A percentile compares a stretch with the other conserved stretches of the same genome.
Evolutionary conservation across 2,797 vertebrate species (phyloP).

Genomic region (Selene dorsalis): DNA sequence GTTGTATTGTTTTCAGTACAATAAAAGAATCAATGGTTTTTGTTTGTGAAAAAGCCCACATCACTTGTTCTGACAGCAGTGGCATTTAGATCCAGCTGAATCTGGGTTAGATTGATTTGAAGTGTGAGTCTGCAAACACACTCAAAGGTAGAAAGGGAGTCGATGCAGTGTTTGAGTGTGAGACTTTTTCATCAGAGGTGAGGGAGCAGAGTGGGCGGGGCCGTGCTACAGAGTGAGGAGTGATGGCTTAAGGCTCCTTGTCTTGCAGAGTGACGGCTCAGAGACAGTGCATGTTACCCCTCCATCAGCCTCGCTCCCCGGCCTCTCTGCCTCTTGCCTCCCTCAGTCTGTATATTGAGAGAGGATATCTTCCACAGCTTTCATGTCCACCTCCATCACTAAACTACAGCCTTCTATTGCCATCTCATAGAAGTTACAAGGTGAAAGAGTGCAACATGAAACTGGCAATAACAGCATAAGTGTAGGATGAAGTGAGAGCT

Average conservation of each 20-base stretch:
- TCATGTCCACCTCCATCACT: slow-evolving; percentile 20
- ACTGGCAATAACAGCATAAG: slow-evolving; percentile 14
- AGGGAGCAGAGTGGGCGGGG: slow-evolving; percentile 39
- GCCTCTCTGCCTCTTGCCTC: slow-evolving; percentile 37
- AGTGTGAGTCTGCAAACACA: slow-evolving; percentile 30
- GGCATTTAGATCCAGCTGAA: slow-evolving; percentile 51
- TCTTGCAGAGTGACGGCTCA: slow-evolving; percentile 53
- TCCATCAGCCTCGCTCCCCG: slow-evolving; percentile 45
- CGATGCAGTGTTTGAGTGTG: slow-evolving; percentile 30
- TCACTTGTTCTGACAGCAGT: slow-evolving; percentile 47
- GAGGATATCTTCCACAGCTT: slow-evolving; percentile 36
- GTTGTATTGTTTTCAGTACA: background rate
- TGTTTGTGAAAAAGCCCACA: background rate
- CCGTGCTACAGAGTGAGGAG: slow-evolving; percentile 25
- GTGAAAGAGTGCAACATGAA: slow-evolving; percentile 5
- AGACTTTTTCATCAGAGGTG: slow-evolving; percentile 58
- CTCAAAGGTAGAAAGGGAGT: slow-evolving; percentile 25
- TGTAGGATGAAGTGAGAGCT: slow-evolving; percentile 2
- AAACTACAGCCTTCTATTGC: slow-evolving; percentile 16
- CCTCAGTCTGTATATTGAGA: slow-evolving; percentile 19
- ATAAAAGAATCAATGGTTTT: slow-evolving; percentile 10
- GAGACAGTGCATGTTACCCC: slow-evolving; percentile 46
- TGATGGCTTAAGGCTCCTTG: slow-evolving; percentile 62
- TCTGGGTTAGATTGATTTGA: slow-evolving; percentile 43
- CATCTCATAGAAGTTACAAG: slow-evolving; percentile 16